Evolutionary conservation across 1,140 invertebrate species (phyloP).

Genomic region (Cheumatopsyche charites): DNA sequence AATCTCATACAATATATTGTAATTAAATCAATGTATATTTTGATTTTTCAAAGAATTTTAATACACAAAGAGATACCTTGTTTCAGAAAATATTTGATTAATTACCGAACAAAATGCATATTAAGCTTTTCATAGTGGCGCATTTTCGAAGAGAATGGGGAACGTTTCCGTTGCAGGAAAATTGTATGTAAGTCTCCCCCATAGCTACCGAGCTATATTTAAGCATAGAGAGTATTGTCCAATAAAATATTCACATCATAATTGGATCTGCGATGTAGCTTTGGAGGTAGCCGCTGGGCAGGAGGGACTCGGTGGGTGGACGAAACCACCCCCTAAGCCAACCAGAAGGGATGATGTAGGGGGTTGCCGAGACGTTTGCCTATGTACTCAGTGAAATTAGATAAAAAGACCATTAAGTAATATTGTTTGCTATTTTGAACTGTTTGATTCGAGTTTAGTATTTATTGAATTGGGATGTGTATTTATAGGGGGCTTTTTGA

Average conservation of each 20-base stretch:
- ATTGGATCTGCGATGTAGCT: constrained; percentile 49
- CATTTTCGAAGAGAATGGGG: no score
- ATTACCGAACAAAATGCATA: no score
- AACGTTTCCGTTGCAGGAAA: constrained; percentile 27
- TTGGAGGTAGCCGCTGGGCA: constrained; percentile 32
- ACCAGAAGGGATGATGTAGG: not conserved
- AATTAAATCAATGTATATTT: no score
- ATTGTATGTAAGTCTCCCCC: constrained; percentile 36
- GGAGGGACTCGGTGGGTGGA: not conserved
- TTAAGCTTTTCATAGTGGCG: no score
- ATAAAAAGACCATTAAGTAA: constrained; percentile 9
- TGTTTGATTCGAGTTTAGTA: no score
- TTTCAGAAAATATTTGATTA: no score
- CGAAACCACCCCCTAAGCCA: not conserved
- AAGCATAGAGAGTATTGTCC: constrained; percentile 47
- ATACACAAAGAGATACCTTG: no score
- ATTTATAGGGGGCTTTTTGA: no score
- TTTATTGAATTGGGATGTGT: no score
- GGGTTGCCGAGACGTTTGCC: constrained; percentile 6
- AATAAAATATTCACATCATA: constrained; percentile 50
- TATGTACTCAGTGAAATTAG: not conserved
- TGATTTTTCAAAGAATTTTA: no score
- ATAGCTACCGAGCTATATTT: constrained; percentile 33
- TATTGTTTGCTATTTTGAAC: no score
- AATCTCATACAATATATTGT: no score